Percentiles rank a stretch among this genome's conserved stretches.
Evolutionary conservation across 2,113 vertebrate genomes (phyloP).

Genomic region (Sapajus apella): DNA sequence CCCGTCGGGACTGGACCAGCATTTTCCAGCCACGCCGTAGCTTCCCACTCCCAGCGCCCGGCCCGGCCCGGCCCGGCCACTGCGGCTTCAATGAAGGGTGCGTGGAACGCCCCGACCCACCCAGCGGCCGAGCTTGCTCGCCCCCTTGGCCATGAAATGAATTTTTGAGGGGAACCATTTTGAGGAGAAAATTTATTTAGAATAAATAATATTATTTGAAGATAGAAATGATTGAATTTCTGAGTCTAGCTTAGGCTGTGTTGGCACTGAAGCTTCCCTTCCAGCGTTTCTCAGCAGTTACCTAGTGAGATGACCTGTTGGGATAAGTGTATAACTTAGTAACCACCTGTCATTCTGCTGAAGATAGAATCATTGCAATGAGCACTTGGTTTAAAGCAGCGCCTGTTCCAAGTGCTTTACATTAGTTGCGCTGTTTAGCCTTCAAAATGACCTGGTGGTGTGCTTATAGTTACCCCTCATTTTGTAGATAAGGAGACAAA

Average conservation of each 20-base stretch:
- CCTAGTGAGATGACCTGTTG: background rate
- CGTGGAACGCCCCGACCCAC: conserved; percentile 61
- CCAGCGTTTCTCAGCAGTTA: background rate
- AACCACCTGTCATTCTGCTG: background rate
- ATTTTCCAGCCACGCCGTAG: conserved; percentile 84
- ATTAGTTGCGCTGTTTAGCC: background rate
- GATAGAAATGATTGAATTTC: background rate
- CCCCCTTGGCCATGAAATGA: background rate
- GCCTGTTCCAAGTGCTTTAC: background rate
- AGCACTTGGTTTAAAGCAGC: background rate
- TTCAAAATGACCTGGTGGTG: background rate
- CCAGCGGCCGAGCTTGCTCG: conserved; percentile 48
- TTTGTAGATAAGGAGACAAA: conserved; percentile 1
- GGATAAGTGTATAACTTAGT: background rate
- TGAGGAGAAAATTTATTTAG: conserved; percentile 35
- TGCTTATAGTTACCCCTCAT: background rate
- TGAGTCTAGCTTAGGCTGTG: background rate
- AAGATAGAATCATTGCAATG: background rate
- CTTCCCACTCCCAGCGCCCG: conserved; percentile 62
- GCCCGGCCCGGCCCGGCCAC: conserved; percentile 63
- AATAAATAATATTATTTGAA: background rate
- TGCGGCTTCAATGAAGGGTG: conserved; percentile 71
- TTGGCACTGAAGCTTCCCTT: background rate
- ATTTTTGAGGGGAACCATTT: conserved; percentile 13
- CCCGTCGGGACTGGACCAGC: conserved; percentile 93